Conservation (phyloP, 1,140 invertebrate genomes). For the Polypedilum pembai region DNA sequence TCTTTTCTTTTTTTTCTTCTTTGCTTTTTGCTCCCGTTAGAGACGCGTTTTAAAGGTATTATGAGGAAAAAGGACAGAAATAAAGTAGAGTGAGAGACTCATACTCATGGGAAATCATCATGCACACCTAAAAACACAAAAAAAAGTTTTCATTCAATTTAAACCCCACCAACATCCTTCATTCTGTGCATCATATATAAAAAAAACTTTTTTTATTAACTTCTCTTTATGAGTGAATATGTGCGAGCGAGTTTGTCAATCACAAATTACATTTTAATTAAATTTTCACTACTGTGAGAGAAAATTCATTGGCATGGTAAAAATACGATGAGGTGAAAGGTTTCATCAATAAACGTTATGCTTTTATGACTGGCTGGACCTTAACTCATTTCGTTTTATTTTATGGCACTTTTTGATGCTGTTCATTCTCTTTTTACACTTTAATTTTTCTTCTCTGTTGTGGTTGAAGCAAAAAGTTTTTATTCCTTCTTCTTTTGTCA, state of each 20-base stretch:
- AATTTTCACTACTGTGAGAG: background rate
- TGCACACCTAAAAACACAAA: slow-evolving; percentile 18
- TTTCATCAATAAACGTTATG: background rate
- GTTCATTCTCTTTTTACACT: background rate
- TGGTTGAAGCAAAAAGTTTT: background rate
- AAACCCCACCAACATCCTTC: background rate
- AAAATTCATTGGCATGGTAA: no score
- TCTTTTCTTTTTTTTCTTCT: background rate
- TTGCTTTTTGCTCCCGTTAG: background rate
- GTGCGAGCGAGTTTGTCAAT: background rate
- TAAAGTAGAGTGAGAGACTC: background rate
- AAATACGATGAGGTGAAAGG: background rate
- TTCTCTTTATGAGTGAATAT: background rate
- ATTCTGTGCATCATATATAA: background rate
- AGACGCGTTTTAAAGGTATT: background rate
- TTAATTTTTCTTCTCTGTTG: background rate
- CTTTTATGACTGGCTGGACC: background rate
- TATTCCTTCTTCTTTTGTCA: no score
- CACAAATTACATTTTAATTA: slow-evolving; percentile 29
- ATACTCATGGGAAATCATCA: slow-evolving; percentile 20
- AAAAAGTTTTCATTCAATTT: background rate
- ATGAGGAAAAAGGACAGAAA: background rate
- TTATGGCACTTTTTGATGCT: background rate
- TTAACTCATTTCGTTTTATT: background rate
- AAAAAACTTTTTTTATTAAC: slow-evolving; percentile 21